Conservation (phyloP, 2,113 vertebrate genomes). For the Loxodonta africana region DNA sequence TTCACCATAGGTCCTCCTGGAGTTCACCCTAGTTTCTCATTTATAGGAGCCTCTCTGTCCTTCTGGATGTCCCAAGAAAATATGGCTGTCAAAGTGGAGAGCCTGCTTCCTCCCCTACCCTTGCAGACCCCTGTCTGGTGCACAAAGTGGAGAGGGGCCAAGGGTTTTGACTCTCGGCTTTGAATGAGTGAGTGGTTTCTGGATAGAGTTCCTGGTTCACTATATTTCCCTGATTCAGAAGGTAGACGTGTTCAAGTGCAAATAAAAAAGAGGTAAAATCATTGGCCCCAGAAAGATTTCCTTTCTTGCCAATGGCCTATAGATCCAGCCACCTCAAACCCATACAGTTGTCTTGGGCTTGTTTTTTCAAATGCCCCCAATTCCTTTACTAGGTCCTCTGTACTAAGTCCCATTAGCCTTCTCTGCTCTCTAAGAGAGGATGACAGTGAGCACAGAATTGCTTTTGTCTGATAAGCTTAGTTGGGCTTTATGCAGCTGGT, state of each 20-base stretch:
- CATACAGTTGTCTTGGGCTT: neutral
- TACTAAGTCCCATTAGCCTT: neutral
- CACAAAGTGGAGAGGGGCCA: neutral
- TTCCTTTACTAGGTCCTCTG: neutral
- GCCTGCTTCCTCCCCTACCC: fast-evolving
- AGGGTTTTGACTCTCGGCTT: neutral
- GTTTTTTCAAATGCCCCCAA: neutral
- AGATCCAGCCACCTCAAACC: neutral
- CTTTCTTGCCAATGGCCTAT: neutral
- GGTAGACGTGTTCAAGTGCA: neutral
- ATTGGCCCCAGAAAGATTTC: neutral
- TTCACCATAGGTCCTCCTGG: neutral
- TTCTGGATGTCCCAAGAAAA: neutral
- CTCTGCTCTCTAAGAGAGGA: neutral
- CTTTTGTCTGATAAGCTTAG: slow-evolving; percentile 61
- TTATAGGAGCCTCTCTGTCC: neutral
- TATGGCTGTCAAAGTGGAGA: neutral
- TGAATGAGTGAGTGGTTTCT: neutral
- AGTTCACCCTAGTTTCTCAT: neutral
- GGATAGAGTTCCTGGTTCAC: neutral
- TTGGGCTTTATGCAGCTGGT: slow-evolving; percentile 51
- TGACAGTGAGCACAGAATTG: neutral
- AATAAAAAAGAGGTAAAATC: neutral
- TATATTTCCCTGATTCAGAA: neutral
- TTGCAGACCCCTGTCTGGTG: neutral